Conservation (phyloP, 2,113 vertebrate species). For the Channa maculata region DNA sequence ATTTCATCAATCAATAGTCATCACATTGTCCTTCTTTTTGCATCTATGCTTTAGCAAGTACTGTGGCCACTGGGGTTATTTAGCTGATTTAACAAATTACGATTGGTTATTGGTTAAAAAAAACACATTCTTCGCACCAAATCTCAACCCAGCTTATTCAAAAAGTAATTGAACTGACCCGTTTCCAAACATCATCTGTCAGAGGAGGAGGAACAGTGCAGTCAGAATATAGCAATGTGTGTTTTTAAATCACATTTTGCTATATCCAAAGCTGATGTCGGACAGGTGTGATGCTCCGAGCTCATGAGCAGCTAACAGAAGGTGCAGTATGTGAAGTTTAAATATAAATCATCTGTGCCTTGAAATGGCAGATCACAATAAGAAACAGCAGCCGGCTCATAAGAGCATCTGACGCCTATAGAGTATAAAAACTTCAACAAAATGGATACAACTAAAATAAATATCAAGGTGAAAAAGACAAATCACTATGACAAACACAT, state of each 20-base stretch:
- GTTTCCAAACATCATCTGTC: background rate
- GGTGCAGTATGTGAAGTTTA: slow-evolving; percentile 28
- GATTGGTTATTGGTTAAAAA: too few relatives aligned
- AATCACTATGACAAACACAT: slow-evolving; percentile 45
- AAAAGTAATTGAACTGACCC: background rate
- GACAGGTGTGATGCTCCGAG: slow-evolving; percentile 17
- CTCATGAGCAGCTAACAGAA: slow-evolving; percentile 6
- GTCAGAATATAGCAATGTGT: background rate
- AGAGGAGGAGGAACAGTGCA: background rate
- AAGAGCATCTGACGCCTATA: slow-evolving; percentile 27
- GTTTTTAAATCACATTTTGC: slow-evolving; percentile 10
- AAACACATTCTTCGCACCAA: too few relatives aligned
- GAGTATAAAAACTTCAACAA: slow-evolving; percentile 8
- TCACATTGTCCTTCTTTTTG: too few relatives aligned
- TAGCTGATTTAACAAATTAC: too few relatives aligned
- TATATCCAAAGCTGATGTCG: slow-evolving; percentile 8
- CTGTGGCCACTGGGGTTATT: too few relatives aligned
- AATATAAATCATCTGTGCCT: slow-evolving; percentile 25
- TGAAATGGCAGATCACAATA: slow-evolving; percentile 49
- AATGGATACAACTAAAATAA: slow-evolving; percentile 40
- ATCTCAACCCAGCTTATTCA: background rate
- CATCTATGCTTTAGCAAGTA: too few relatives aligned
- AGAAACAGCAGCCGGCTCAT: slow-evolving; percentile 29
- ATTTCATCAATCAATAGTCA: too few relatives aligned
- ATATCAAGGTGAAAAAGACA: slow-evolving; percentile 41